Conservation (phyloP, 1,140 invertebrate genomes). For the Anthonomus grandis region DNA sequence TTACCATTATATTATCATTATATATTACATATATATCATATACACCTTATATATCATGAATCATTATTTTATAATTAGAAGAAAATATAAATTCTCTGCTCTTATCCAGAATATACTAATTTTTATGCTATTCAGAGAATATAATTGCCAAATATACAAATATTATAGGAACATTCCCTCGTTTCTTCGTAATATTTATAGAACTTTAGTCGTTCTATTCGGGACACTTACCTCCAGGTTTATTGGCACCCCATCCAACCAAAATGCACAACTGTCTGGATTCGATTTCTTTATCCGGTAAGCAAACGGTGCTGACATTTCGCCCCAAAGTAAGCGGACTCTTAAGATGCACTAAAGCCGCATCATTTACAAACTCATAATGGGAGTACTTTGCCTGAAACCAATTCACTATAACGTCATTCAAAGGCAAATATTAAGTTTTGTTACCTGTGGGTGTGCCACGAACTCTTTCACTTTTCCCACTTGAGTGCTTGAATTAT, state of each 20-base stretch:
- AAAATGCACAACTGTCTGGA: constrained; percentile 57
- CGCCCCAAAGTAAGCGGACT: constrained; percentile 54
- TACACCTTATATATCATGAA: no score
- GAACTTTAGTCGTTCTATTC: no score
- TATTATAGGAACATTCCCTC: no score
- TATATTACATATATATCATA: no score
- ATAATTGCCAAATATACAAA: no score
- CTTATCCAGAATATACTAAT: no score
- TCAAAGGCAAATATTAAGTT: neutral
- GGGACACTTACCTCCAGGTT: constrained; percentile 50
- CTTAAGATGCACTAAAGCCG: constrained; percentile 55
- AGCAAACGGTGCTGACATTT: constrained; percentile 58
- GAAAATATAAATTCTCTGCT: no score
- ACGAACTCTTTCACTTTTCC: constrained; percentile 51
- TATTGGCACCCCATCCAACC: constrained; percentile 58
- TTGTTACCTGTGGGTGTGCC: constrained; percentile 52
- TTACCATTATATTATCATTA: no score
- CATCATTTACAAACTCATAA: constrained; percentile 59
- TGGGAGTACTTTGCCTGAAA: constrained; percentile 59
- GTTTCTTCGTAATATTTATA: no score
- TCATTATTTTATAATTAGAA: no score
- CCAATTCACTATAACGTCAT: neutral
- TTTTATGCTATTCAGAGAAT: neutral
- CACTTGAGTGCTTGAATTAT: constrained; percentile 42
- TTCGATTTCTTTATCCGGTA: constrained; percentile 53